A percentile compares a stretch with the other conserved stretches of the same genome.
Evolutionary conservation across 2,113 vertebrate species (phyloP).

Genomic region (Callocephalon fimbriatum): DNA sequence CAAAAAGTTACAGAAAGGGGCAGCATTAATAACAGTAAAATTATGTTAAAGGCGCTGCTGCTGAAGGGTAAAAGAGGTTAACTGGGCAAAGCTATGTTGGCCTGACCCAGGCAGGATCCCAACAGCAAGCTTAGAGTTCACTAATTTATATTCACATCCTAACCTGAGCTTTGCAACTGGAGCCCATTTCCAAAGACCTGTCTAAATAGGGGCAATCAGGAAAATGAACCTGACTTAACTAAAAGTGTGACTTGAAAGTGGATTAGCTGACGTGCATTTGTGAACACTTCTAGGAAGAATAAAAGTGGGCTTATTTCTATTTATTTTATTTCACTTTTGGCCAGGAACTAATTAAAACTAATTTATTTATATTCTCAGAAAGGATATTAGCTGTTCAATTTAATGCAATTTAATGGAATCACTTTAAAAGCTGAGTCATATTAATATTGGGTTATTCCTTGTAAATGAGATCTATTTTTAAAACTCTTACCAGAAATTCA

Average conservation of each 20-base stretch:
- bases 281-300: not conserved
- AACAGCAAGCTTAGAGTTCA: conserved; percentile 36
- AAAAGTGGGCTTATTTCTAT: not conserved
- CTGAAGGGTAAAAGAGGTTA: conserved; percentile 50
- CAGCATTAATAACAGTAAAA: conserved; percentile 58
- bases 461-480: conserved; percentile 1
- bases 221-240: conserved; percentile 65
- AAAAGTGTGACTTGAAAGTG: conserved; percentile 60
- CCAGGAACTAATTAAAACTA: conserved; percentile 16
- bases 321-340: conserved; percentile 8
- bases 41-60: conserved; percentile 13
- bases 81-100: conserved; percentile 19
- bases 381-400: not conserved
- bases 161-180: conserved; percentile 29
- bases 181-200: conserved; percentile 62
- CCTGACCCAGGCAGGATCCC: conserved; percentile 16
- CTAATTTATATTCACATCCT: conserved; percentile 62
- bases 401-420: not conserved
- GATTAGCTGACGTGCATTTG: conserved; percentile 29
- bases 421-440: conserved; percentile 4
- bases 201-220: conserved; percentile 68
- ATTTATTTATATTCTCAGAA: not conserved
- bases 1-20: conserved; percentile 34
- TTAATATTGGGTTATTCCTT: not conserved
- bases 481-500: not conserved